Percentiles rank a stretch among this genome's conserved stretches.
Conservation (phyloP, 2,113 vertebrate genomes). For the Gavia stellata region DNA sequence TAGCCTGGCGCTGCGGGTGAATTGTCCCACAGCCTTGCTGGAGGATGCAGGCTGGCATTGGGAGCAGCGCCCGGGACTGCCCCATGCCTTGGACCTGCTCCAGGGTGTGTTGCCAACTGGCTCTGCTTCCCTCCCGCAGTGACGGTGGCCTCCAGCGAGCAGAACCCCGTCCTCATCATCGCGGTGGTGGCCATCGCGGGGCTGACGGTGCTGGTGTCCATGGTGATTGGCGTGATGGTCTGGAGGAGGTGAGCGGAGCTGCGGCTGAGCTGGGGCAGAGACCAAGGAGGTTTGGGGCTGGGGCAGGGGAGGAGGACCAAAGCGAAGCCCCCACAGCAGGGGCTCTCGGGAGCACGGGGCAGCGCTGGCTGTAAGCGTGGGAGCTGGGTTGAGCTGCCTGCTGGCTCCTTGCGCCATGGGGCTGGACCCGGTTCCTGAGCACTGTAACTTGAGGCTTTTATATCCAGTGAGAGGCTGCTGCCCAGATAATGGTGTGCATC, state of each 20-base stretch:
- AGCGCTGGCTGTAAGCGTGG: neutral
- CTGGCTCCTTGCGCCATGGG: neutral
- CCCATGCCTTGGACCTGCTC: neutral
- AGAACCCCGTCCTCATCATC: slow-evolving; percentile 82
- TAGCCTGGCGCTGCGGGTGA: accelerated
- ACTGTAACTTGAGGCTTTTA: neutral
- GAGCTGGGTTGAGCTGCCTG: neutral
- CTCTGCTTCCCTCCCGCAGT: slow-evolving; percentile 60
- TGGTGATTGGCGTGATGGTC: slow-evolving; percentile 76
- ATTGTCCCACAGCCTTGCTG: neutral
- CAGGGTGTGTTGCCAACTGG: accelerated
- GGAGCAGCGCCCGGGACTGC: neutral
- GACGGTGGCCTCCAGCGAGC: slow-evolving; percentile 83
- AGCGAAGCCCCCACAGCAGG: neutral
- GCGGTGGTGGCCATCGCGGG: slow-evolving; percentile 79
- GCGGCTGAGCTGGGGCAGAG: accelerated
- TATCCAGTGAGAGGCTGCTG: accelerated
- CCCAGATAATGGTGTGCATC: neutral
- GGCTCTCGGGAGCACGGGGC: neutral
- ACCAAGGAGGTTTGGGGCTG: neutral
- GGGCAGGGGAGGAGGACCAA: neutral
- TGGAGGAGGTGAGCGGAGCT: slow-evolving; percentile 81
- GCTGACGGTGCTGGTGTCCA: slow-evolving; percentile 81
- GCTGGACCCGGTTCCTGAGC: neutral
- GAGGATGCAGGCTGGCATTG: neutral